Conservation (phyloP, 2,797 vertebrate species). For the Protonibea diacanthus region DNA sequence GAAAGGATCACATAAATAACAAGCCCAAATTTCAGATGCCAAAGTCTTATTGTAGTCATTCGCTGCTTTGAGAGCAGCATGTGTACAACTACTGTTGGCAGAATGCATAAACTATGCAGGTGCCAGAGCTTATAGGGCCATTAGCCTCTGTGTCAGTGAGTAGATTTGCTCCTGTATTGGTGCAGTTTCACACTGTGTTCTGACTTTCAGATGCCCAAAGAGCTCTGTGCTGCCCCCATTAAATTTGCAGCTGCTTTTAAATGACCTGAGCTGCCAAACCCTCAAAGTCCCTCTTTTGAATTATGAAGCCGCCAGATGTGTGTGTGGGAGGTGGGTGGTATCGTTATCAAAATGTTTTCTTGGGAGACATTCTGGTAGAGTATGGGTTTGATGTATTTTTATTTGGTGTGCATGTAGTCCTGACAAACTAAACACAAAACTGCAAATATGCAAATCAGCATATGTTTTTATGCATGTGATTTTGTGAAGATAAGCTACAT, state of each 20-base stretch:
- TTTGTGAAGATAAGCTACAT: neutral
- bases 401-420: neutral
- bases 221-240: slow-evolving; percentile 50
- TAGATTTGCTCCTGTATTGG: slow-evolving; percentile 35
- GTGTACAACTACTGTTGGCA: slow-evolving; percentile 8
- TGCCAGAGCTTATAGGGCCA: slow-evolving; percentile 20
- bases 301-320: slow-evolving; percentile 41
- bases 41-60: slow-evolving; percentile 2
- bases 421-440: slow-evolving; percentile 15
- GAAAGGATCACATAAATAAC: slow-evolving; percentile 22
- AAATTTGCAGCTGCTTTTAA: slow-evolving; percentile 55
- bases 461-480: neutral
- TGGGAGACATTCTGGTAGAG: neutral
- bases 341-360: slow-evolving; percentile 13
- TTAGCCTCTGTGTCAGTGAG: slow-evolving; percentile 49
- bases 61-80: slow-evolving; percentile 1
- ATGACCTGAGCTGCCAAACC: slow-evolving; percentile 48
- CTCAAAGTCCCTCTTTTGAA: slow-evolving; percentile 42
- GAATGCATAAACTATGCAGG: slow-evolving; percentile 11
- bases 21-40: slow-evolving; percentile 5
- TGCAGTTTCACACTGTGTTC: slow-evolving; percentile 54
- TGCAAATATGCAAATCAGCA: slow-evolving; percentile 1
- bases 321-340: neutral
- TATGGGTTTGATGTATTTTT: slow-evolving; percentile 4
- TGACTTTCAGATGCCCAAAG: slow-evolving; percentile 36